A percentile compares a stretch with the other conserved stretches of the same genome.
Conservation (phyloP, 2,888 invertebrate genomes). For the Entomobrya multifasciata region DNA sequence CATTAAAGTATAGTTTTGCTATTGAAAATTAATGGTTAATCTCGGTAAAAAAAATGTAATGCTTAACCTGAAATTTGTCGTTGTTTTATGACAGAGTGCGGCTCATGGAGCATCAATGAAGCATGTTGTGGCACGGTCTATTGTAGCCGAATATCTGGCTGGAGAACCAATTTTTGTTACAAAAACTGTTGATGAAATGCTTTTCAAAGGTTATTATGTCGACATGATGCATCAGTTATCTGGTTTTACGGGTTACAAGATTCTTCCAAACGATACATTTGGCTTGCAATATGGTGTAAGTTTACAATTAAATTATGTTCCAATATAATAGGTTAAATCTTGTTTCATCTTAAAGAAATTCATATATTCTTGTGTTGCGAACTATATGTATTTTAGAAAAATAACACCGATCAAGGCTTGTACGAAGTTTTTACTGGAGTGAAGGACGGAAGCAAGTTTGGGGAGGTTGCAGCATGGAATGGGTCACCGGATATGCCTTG, state of each 20-base stretch:
- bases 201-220: conserved; percentile 85
- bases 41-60: no score
- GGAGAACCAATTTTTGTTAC: conserved; percentile 83
- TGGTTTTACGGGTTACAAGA: conserved; percentile 61
- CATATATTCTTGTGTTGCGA: background rate
- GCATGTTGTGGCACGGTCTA: conserved; percentile 4
- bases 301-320: background rate
- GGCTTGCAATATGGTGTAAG: conserved; percentile 78
- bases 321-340: no score
- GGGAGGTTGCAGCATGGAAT: conserved; percentile 75
- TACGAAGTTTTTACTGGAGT: conserved; percentile 75
- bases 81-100: conserved; percentile 50
- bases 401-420: conserved; percentile 75
- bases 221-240: conserved; percentile 71
- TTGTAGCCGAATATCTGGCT: conserved; percentile 57
- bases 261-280: conserved; percentile 77
- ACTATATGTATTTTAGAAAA: conserved; percentile 77
- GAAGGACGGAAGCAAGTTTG: conserved; percentile 70
- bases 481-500: conserved; percentile 73
- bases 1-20: background rate
- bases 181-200: conserved; percentile 86
- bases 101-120: conserved; percentile 46
- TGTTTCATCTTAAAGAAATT: background rate
- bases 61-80: no score
- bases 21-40: no score